Evolutionary conservation across 2,888 invertebrate genomes (phyloP).

Genomic region (Pristionchus fissidentatus): DNA sequence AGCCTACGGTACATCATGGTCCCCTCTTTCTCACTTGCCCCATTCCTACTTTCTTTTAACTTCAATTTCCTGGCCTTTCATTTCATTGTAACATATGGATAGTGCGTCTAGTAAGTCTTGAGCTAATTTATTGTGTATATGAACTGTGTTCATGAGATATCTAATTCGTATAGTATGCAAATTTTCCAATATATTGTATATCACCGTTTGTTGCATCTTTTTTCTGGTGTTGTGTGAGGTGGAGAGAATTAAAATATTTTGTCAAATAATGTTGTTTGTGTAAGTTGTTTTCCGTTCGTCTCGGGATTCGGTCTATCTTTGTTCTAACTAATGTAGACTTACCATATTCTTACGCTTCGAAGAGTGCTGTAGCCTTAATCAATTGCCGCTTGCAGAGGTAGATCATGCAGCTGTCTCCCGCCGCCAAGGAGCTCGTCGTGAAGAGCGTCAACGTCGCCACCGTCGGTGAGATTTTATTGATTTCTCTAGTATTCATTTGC

Average conservation of each 20-base stretch:
- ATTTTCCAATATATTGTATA: neutral
- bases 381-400: neutral
- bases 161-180: neutral
- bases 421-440: constrained; percentile 58
- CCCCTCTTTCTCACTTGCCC: too few species aligned
- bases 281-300: neutral
- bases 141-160: neutral
- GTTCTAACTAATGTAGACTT: too few species aligned
- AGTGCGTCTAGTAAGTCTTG: constrained; percentile 1
- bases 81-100: constrained; percentile 23
- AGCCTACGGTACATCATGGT: too few species aligned
- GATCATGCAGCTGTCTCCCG: constrained; percentile 60
- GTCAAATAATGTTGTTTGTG: neutral
- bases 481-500: too few species aligned
- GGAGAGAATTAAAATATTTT: constrained; percentile 3
- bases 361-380: neutral
- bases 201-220: constrained; percentile 25
- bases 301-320: neutral
- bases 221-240: neutral
- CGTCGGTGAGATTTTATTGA: constrained; percentile 52
- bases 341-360: neutral
- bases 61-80: neutral
- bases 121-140: constrained; percentile 22
- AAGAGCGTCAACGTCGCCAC: constrained; percentile 60
- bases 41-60: too few species aligned